These are phyloP conservation scores for Okamejei kenojei DNA, from an alignment of 2,797 vertebrate genomes.

Conservation along the genomic window DNA sequence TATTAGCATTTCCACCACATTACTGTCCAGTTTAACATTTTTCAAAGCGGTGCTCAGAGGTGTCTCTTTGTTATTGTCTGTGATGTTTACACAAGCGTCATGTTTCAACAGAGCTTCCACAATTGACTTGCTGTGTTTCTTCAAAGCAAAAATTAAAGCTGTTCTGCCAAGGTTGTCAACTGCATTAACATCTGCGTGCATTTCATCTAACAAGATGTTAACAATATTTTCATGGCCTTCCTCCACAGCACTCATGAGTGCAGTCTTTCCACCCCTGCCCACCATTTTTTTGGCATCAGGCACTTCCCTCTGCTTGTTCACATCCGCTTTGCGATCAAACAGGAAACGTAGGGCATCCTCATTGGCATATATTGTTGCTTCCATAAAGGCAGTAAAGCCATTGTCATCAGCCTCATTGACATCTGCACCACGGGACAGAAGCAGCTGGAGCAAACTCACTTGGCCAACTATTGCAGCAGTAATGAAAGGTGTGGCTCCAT, in stretches of 20 bases:
- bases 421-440: conserved; percentile 44
- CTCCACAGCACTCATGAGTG: conserved; percentile 56
- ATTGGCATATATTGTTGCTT: conserved; percentile 44
- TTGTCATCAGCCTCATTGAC: conserved; percentile 48
- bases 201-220: conserved; percentile 48
- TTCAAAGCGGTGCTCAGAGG: conserved; percentile 55
- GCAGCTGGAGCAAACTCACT: conserved; percentile 43
- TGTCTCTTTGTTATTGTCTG: conserved; percentile 50
- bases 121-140: not conserved
- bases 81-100: conserved; percentile 42
- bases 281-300: conserved; percentile 45
- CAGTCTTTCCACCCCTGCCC: conserved; percentile 53
- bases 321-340: conserved; percentile 44
- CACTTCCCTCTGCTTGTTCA: conserved; percentile 49
- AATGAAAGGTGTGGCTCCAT: conserved; percentile 55
- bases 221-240: accelerated
- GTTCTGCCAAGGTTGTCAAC: conserved; percentile 54
- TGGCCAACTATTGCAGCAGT: conserved; percentile 47
- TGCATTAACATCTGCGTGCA: conserved; percentile 50
- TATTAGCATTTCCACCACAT: conserved; percentile 45
- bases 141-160: conserved; percentile 49
- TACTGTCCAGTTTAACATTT: not conserved
- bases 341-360: conserved; percentile 52
- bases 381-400: conserved; percentile 62
- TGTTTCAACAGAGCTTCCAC: conserved; percentile 44